Evolutionary conservation across 2,797 vertebrate genomes (phyloP).

Genomic region (Muraenolepis orangiensis): DNA sequence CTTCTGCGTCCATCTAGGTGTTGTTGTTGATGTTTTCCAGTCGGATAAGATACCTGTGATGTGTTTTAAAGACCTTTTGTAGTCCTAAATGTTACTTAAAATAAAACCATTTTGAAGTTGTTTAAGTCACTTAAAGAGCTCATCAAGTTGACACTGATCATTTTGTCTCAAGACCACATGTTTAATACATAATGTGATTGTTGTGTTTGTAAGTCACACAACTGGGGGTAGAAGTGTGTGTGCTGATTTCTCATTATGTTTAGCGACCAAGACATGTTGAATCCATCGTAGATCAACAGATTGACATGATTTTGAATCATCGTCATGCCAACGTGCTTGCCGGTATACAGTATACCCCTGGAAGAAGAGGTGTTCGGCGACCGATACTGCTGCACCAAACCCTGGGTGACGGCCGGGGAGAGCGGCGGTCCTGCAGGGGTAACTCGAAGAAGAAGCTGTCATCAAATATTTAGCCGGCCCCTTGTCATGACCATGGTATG

Average conservation of each 20-base stretch:
- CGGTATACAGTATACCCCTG: neutral
- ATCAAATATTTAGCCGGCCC: conserved; percentile 72
- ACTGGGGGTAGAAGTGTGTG: neutral
- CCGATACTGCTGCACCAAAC: conserved; percentile 4
- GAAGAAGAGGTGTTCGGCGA: neutral
- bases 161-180: too few relatives aligned
- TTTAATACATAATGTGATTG: neutral
- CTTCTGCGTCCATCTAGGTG: neutral
- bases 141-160: too few relatives aligned
- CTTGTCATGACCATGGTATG: conserved; percentile 68
- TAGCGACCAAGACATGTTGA: neutral
- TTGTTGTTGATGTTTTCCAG: neutral
- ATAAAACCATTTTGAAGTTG: too few relatives aligned
- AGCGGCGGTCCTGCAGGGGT: conserved; percentile 64
- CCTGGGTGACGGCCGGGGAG: conserved; percentile 64
- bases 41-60: too few relatives aligned
- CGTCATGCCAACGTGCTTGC: neutral
- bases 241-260: neutral
- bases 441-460: conserved; percentile 66
- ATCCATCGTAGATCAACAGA: neutral
- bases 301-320: neutral
- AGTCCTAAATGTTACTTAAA: too few relatives aligned
- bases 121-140: too few relatives aligned
- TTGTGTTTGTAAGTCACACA: too few relatives aligned
- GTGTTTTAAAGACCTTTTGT: too few relatives aligned